phyloP scores from a whole-genome alignment of 2,888 invertebrate species.

The Tetragonisca angustula region DNA sequence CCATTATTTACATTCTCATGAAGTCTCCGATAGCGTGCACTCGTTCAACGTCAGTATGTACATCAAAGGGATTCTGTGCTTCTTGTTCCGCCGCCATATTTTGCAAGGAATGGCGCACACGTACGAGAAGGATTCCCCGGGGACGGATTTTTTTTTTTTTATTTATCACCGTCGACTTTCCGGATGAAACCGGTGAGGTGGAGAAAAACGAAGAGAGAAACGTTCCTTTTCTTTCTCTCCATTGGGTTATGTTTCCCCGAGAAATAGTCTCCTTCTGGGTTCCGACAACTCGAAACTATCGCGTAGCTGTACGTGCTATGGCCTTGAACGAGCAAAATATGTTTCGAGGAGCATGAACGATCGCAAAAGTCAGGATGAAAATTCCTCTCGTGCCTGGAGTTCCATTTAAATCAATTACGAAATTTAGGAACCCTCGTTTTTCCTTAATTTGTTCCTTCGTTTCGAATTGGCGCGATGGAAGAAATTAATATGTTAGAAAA shows the following conservation, averaged over 20 bases:
- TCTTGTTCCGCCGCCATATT: conserved; percentile 34
- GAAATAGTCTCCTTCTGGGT: conserved; percentile 47
- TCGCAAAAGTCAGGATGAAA: not conserved
- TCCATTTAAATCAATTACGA: conserved; percentile 10
- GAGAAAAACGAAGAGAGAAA: not conserved
- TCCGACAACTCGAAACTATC: conserved; percentile 21
- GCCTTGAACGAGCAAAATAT: conserved; percentile 50
- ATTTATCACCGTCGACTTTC: conserved; percentile 59
- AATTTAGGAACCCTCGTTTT: not conserved
- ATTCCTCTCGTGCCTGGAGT: not conserved
- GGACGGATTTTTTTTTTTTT: conserved; percentile 59
- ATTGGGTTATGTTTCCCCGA: conserved; percentile 35
- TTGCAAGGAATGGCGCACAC: conserved; percentile 48
- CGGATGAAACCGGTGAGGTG: conserved; percentile 14
- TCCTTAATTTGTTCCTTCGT: too few species aligned
- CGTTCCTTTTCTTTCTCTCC: not conserved
- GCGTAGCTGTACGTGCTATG: conserved; percentile 28
- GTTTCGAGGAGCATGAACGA: conserved; percentile 8
- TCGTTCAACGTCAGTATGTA: conserved; percentile 33
- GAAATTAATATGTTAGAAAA: too few species aligned
- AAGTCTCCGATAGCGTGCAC: conserved; percentile 14
- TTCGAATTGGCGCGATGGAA: too few species aligned
- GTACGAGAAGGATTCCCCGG: conserved; percentile 55
- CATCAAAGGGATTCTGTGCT: conserved; percentile 39
- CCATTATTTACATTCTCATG: conserved; percentile 47